Evolutionary conservation across 2,113 vertebrate genomes (phyloP).

Genomic region (Rattus rattus): DNA sequence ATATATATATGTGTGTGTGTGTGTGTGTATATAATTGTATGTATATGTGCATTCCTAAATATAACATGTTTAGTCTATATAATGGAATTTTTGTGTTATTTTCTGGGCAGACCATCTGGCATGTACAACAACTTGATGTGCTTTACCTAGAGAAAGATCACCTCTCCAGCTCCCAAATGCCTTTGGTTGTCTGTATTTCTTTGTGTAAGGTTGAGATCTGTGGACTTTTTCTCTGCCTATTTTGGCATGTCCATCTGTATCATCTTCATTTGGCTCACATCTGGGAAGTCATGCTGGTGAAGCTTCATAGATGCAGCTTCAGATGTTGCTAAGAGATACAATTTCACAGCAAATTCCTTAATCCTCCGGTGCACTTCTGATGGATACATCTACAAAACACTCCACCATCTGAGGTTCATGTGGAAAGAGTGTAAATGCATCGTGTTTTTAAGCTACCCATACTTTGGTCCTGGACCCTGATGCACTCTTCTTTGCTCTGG

Average conservation of each 20-base stretch:
- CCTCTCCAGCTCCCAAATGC: not conserved
- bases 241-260: too few relatives aligned
- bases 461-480: not conserved
- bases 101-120: not conserved
- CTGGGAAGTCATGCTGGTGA: not conserved
- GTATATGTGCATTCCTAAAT: not conserved
- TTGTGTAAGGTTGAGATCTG: not conserved
- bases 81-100: not conserved
- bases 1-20: too few relatives aligned
- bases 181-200: not conserved
- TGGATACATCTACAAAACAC: not conserved
- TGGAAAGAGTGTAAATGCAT: too few relatives aligned
- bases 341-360: not conserved
- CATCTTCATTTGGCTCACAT: not conserved
- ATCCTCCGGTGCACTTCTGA: not conserved
- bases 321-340: not conserved
- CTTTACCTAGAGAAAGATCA: not conserved
- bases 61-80: not conserved
- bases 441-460: not conserved
- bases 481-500: not conserved
- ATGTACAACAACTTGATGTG: not conserved
- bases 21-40: too few relatives aligned
- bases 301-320: not conserved
- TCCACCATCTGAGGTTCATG: not conserved
- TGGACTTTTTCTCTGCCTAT: not conserved